Base-by-base conservation (phyloP, 2,888 invertebrate species). In the Eristalis pertinax region DNA sequence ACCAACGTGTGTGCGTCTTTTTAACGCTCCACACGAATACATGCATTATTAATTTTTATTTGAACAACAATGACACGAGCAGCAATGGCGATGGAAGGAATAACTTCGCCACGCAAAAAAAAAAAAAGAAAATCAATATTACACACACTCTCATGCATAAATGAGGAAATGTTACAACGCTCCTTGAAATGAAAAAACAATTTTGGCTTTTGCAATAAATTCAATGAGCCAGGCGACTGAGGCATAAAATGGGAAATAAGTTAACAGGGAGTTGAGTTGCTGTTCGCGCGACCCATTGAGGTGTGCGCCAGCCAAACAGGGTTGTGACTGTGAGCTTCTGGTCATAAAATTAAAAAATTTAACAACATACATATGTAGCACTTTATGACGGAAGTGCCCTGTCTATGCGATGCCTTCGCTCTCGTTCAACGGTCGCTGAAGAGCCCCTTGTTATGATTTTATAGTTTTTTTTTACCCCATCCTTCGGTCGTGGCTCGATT, bases 11-110 rank as follows among this genome's bases (percentile, higher is more conserved):
- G 60, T 60, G 19, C 19, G 65, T 58, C 22, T 74, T 73, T n/a
- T 62, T 15, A 70, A 29, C 70, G 29, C 77, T 63, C 38, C 35
- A 43, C 35, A 38, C 63, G 32, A 24, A 77, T 75, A n/a, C 32
- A 83, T 82, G 70, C 74, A 56, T 83, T 86, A 78, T 86, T 83
- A 78, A 78, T 78, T 86, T 83, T 86, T 78, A 83, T 83, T 86
- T 83, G 64, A 86, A 68, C 86, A 86, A 86, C 86, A 83, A 76
- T 83, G 78, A 78, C 78, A 83, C 70, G 43, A 72, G 75, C 78
- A 72, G 74, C 15, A 29, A 50, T 29, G 29, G 65, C 62, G 50
- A 74, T n/a, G n/a, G n/a, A 69, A 60, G 29, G 32, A 5, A 32
- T 32, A 43, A 38, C 7, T 38, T 38, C 38, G 19, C 19, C n/a